A percentile compares a stretch with the other conserved stretches of the same genome.
Conservation (phyloP, 2,888 invertebrate species). For the Coecobrya sp. region DNA sequence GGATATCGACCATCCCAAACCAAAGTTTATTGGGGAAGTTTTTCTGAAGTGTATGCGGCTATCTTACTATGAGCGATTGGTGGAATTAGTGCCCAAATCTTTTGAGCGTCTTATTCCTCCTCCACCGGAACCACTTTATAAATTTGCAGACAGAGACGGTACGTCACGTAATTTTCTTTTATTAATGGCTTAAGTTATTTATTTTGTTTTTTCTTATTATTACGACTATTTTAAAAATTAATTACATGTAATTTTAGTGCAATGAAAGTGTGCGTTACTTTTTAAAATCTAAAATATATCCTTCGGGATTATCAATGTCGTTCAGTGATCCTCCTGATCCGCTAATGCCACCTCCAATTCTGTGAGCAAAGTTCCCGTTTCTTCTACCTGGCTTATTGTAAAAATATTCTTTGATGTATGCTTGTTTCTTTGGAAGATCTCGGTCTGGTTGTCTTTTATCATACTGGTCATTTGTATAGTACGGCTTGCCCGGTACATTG, state of each 20-base stretch:
- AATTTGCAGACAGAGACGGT: constrained; percentile 97
- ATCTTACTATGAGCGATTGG: constrained; percentile 97
- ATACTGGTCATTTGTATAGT: constrained; percentile 7
- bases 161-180: constrained; percentile 87
- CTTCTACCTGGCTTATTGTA: constrained; percentile 28
- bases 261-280: neutral
- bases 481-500: neutral
- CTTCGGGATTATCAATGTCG: constrained; percentile 76
- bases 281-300: constrained; percentile 83
- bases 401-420: constrained; percentile 58
- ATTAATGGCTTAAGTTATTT: constrained; percentile 18
- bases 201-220: constrained; percentile 15
- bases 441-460: constrained; percentile 26
- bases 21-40: constrained; percentile 97
- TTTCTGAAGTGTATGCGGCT: constrained; percentile 96
- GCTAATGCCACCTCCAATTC: constrained; percentile 31
- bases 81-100: constrained; percentile 96
- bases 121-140: constrained; percentile 94
- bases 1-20: constrained; percentile 96
- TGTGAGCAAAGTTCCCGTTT: constrained; percentile 38
- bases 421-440: constrained; percentile 60
- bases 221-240: too few relatives aligned
- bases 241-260: too few relatives aligned
- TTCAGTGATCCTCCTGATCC: constrained; percentile 42
- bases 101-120: constrained; percentile 95